Percentiles rank a stretch among this genome's conserved stretches.
phyloP scores from a whole-genome alignment of 2,888 invertebrate species.

The Notodonta dromedarius region DNA sequence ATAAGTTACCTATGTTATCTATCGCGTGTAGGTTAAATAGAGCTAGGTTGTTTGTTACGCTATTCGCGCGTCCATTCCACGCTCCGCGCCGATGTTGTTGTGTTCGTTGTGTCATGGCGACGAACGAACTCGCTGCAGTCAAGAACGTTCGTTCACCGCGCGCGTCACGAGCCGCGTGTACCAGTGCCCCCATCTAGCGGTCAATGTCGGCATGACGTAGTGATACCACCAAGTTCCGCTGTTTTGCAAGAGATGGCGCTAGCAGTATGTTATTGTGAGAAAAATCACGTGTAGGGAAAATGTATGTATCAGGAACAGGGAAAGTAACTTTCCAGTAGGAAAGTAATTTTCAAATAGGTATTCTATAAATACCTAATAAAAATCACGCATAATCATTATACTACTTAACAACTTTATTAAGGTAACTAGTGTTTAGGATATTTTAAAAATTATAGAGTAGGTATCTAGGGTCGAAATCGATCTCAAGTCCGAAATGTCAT shows the following conservation, averaged over 20 bases:
- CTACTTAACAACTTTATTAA: no score
- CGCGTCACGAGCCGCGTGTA: conserved; percentile 65
- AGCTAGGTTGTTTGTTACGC: conserved; percentile 28
- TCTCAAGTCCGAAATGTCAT: no score
- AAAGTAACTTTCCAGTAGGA: no score
- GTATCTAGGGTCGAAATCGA: no score
- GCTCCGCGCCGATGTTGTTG: conserved; percentile 34
- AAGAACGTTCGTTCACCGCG: conserved; percentile 84
- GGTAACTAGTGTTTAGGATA: no score
- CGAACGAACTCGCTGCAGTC: conserved; percentile 80
- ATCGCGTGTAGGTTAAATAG: conserved; percentile 5
- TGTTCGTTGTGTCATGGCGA: conserved; percentile 62
- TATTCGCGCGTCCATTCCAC: conserved; percentile 47
- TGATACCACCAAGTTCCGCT: conserved; percentile 49
- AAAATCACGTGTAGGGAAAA: conserved; percentile 3
- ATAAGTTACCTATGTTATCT: neutral
- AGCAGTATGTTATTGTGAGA: conserved; percentile 27
- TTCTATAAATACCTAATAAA: no score
- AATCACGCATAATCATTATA: no score
- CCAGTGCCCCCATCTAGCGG: conserved; percentile 80
- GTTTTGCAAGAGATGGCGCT: conserved; percentile 68
- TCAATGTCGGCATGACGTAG: conserved; percentile 79
- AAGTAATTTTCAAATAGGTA: no score
- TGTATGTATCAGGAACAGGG: neutral
- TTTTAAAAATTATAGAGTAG: no score